Evolutionary conservation across 1,140 invertebrate species (phyloP).

Genomic region (Drosophila kohkoa): DNA sequence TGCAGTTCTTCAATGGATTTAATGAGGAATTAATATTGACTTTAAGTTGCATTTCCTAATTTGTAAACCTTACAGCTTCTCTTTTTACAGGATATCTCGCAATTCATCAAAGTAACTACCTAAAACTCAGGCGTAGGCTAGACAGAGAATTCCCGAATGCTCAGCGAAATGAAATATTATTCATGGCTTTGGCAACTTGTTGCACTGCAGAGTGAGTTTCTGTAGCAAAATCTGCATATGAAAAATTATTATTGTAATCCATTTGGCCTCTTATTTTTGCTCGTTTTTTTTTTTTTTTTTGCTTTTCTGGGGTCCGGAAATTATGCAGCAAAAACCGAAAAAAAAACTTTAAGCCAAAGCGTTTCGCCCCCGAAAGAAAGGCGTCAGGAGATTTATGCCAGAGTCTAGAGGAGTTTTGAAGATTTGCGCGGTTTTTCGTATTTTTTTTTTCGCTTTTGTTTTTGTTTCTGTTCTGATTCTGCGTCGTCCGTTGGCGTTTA

Average conservation of each 20-base stretch:
- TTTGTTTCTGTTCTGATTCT: slow-evolving; percentile 56
- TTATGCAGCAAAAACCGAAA: slow-evolving; percentile 68
- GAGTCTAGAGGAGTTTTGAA: slow-evolving; percentile 55
- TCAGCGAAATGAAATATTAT: slow-evolving; percentile 75
- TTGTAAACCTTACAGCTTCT: too few relatives aligned
- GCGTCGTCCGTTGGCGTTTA: slow-evolving; percentile 56
- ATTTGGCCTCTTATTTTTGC: slow-evolving; percentile 58
- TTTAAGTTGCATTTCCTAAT: too few relatives aligned
- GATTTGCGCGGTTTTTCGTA: slow-evolving; percentile 51
- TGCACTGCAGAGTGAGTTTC: slow-evolving; percentile 49
- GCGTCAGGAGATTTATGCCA: slow-evolving; percentile 78
- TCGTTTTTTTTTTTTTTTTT: background rate
- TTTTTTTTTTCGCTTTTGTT: background rate
- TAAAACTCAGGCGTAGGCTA: slow-evolving; percentile 62
- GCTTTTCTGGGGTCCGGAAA: slow-evolving; percentile 51
- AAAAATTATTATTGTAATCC: slow-evolving; percentile 84
- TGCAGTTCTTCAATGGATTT: too few relatives aligned
- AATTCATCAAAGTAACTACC: background rate
- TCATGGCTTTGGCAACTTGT: slow-evolving; percentile 80
- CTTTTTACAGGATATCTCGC: slow-evolving; percentile 2
- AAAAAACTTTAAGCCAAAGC: slow-evolving; percentile 17
- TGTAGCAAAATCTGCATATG: slow-evolving; percentile 79
- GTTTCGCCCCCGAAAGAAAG: slow-evolving; percentile 71
- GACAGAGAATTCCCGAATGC: slow-evolving; percentile 62
- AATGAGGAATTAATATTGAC: too few relatives aligned